phyloP scores from a whole-genome alignment of 2,888 invertebrate species.

The Corbicula japonica region DNA sequence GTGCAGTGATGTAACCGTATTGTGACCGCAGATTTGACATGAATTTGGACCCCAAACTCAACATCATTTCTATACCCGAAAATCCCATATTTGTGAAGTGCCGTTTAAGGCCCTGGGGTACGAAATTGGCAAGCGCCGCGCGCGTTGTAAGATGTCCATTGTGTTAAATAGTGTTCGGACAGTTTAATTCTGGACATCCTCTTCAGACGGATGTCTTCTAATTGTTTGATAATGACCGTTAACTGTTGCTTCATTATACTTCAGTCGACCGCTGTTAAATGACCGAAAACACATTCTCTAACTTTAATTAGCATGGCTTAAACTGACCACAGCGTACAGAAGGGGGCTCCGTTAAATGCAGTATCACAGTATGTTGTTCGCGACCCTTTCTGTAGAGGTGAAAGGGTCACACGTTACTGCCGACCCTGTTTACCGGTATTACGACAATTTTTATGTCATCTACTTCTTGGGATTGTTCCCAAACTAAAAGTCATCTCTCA shows the following conservation, averaged over 20 bases:
- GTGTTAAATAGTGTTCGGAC: slow-evolving; percentile 24
- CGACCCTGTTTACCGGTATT: too few species aligned
- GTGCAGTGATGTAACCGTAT: slow-evolving; percentile 1
- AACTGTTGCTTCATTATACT: slow-evolving; percentile 34
- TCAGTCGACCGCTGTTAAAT: slow-evolving; percentile 35
- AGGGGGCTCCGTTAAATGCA: slow-evolving; percentile 22
- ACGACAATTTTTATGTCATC: too few species aligned
- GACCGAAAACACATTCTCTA: slow-evolving; percentile 30
- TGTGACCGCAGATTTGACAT: slow-evolving; percentile 17
- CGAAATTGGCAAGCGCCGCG: slow-evolving; percentile 37
- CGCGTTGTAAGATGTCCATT: slow-evolving; percentile 20
- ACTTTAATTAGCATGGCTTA: slow-evolving; percentile 31
- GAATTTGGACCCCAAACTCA: neutral
- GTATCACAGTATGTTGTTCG: slow-evolving; percentile 20
- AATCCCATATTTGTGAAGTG: slow-evolving; percentile 12
- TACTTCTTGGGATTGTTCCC: too few species aligned
- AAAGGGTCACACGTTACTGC: slow-evolving; percentile 24
- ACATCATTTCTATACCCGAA: slow-evolving; percentile 10
- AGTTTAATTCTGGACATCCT: slow-evolving; percentile 27
- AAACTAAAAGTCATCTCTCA: too few species aligned
- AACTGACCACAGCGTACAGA: slow-evolving; percentile 26
- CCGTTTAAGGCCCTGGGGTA: slow-evolving; percentile 28
- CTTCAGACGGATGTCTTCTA: slow-evolving; percentile 22
- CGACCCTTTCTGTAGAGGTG: slow-evolving; percentile 28
- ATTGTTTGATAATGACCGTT: slow-evolving; percentile 35